Evolutionary conservation across 2,888 invertebrate genomes (phyloP), one percentile per base, ranked within the genome.

Genomic region (Emesis furor): DNA sequence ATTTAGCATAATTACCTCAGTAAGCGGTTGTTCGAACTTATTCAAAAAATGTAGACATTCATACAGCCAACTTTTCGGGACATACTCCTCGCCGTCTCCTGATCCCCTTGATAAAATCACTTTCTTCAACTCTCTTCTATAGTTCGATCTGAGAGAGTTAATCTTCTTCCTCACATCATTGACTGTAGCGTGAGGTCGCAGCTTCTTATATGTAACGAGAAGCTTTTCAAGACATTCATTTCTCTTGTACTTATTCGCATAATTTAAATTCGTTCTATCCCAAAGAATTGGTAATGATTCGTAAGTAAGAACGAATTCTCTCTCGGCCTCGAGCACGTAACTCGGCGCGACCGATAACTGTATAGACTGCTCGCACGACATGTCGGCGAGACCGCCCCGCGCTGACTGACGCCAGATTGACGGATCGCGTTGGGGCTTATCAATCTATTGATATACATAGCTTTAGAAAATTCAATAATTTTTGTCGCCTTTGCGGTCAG

Each of bases 371-470:
- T 65, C 30, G 5, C 12, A 65, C 65, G 65, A 30, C 65, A 65
- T 65, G 1, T 3, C 65, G 32, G 12, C 14, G 12, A 30, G 65
- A 65, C 30, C 5, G 32, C 65, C 30, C 65, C 65, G 65, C 65
- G 32, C 65, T 7, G 65, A 65, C 65, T 65, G 65, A 65, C 65
- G 32, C 30, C 2, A 65, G 65, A 65, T 65, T 65, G 65, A 65
- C 8, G 65, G 46, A 46, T 46, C 30, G 30, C 32, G 30, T 8
- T 10, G 65, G 1, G 42, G 42, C 10, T 30, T 30, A 65, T 32
- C 65, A 65, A 65, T 65, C 30, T 65, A 0, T 32, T 30, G 3
- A 30, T 12, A 62, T 10, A 30, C 12, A 24, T 1, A n/a, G n/a
- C n/a, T n/a, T n/a, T n/a, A n/a, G n/a, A n/a, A n/a, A n/a, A n/a